Evolutionary conservation across 2,113 vertebrate genomes (phyloP).

Genomic region (Strix aluco): DNA sequence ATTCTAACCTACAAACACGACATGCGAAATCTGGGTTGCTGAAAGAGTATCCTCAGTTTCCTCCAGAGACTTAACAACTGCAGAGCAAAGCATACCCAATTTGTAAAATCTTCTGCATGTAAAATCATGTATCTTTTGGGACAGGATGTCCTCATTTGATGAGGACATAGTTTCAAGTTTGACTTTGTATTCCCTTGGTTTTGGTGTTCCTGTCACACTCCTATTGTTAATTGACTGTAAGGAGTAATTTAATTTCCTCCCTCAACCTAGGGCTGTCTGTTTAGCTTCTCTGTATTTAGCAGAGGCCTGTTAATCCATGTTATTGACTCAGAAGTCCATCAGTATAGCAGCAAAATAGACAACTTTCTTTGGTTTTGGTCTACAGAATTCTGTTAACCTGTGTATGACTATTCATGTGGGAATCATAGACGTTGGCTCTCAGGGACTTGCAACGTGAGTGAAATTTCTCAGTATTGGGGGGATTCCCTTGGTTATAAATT

Average conservation of each 20-base stretch:
- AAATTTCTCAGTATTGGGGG: neutral
- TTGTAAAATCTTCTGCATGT: neutral
- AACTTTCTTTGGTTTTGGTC: neutral
- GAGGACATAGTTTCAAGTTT: neutral
- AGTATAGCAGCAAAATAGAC: neutral
- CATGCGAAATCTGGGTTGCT: neutral
- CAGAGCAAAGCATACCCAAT: neutral
- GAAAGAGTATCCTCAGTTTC: neutral
- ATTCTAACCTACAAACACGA: neutral
- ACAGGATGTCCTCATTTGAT: neutral
- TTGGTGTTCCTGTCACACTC: neutral
- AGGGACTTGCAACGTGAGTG: neutral
- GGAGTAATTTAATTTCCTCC: constrained; percentile 7
- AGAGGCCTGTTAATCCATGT: neutral
- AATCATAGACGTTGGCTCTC: neutral
- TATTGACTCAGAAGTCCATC: neutral
- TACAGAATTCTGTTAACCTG: neutral
- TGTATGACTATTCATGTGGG: neutral
- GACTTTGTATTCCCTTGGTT: neutral
- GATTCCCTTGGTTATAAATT: neutral
- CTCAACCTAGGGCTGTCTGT: neutral
- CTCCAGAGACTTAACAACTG: neutral
- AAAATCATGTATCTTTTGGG: neutral
- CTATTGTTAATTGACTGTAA: neutral
- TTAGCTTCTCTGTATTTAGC: neutral